A percentile compares a stretch with the other conserved stretches of the same genome.
Evolutionary conservation across 2,888 invertebrate species (phyloP).

Genomic region (Melolontha melolontha): DNA sequence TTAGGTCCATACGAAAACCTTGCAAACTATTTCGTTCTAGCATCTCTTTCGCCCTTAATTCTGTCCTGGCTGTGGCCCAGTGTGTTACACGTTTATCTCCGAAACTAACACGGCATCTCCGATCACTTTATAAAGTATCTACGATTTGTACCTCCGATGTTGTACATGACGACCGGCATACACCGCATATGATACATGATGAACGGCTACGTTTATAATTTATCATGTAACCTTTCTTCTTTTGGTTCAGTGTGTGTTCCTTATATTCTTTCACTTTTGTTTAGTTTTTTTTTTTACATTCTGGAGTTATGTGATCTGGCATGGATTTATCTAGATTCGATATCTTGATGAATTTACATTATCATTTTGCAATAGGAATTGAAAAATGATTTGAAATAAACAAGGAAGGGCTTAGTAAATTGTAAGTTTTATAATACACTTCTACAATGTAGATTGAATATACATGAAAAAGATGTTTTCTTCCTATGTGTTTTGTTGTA

Average conservation of each 20-base stretch:
- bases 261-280: neutral
- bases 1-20: too few relatives aligned
- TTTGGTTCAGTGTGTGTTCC: neutral
- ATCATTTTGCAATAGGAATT: neutral
- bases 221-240: conserved; percentile 15
- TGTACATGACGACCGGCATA: conserved; percentile 26
- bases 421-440: too few relatives aligned
- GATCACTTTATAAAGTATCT: conserved; percentile 24
- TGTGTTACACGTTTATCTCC: neutral
- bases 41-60: too few relatives aligned
- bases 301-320: neutral
- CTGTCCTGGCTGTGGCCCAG: too few relatives aligned
- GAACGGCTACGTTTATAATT: conserved; percentile 31
- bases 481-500: too few relatives aligned
- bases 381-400: too few relatives aligned
- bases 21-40: too few relatives aligned
- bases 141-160: conserved; percentile 32
- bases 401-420: too few relatives aligned
- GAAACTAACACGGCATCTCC: conserved; percentile 25
- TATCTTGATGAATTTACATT: conserved; percentile 11
- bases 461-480: too few relatives aligned
- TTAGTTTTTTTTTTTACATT: neutral
- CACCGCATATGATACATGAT: conserved; percentile 33
- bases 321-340: conserved; percentile 12
- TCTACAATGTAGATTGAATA: too few relatives aligned